Conservation (phyloP, 2,113 vertebrate genomes). For the Lepus americanus region DNA sequence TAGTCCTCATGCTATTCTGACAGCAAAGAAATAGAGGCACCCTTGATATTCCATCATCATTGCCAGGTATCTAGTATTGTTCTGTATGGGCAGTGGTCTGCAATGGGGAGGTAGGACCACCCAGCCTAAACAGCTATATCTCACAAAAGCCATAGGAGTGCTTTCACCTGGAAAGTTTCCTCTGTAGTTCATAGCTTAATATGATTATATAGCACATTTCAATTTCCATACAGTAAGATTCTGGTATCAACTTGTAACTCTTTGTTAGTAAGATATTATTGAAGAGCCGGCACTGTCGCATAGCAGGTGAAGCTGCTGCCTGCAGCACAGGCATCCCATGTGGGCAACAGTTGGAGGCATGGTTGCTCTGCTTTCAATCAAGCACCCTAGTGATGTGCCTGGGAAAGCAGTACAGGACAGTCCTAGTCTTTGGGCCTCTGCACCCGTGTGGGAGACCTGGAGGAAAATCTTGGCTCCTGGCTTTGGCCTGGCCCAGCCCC, state of each 20-base stretch:
- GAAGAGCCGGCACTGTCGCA: background rate
- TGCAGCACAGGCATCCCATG: no score
- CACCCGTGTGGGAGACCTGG: no score
- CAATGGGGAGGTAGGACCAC: background rate
- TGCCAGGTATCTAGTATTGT: no score
- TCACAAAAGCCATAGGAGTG: background rate
- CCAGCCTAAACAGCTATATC: background rate
- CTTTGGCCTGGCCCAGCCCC: no score
- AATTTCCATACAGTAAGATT: background rate
- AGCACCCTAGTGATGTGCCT: no score
- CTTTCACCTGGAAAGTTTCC: background rate
- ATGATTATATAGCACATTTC: background rate
- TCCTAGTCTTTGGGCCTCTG: no score
- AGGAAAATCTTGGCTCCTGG: no score
- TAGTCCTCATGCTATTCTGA: background rate
- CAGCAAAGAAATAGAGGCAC: background rate
- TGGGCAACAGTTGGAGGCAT: no score
- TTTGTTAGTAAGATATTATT: background rate
- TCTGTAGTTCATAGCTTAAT: background rate
- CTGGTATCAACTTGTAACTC: background rate
- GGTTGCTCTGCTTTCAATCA: no score
- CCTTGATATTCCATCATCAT: background rate
- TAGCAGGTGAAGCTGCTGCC: no score
- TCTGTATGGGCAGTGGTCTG: background rate
- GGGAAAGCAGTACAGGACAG: no score